Evolutionary conservation across 2,113 vertebrate species (phyloP).

Genomic region (Rhabdomys dilectus): DNA sequence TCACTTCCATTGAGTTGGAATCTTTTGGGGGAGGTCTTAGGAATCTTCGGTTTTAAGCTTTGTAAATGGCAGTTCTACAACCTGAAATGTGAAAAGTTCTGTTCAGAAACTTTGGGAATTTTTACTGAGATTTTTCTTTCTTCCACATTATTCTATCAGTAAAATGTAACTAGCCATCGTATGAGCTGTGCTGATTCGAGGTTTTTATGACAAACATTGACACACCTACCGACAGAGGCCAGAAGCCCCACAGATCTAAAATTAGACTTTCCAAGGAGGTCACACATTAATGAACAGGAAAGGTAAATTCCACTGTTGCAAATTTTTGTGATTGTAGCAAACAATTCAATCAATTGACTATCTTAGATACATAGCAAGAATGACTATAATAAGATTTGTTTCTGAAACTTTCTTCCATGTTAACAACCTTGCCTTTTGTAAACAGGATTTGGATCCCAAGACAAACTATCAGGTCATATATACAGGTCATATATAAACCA

Average conservation of each 20-base stretch:
- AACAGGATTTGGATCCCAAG: conserved; percentile 14
- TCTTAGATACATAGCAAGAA: conserved; percentile 17
- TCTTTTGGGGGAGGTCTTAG: not conserved
- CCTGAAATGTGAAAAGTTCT: conserved; percentile 48
- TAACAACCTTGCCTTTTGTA: conserved; percentile 33
- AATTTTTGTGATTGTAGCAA: conserved; percentile 48
- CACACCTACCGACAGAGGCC: not conserved
- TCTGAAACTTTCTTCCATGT: conserved; percentile 28
- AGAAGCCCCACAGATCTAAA: conserved; percentile 62
- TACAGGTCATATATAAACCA: not conserved
- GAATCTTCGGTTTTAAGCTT: conserved; percentile 41
- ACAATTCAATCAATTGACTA: conserved; percentile 46
- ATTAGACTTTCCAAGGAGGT: conserved; percentile 22
- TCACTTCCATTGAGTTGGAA: not conserved
- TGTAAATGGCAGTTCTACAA: not conserved
- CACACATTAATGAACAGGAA: conserved; percentile 48
- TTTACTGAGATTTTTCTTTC: conserved; percentile 33
- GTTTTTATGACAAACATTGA: conserved; percentile 42
- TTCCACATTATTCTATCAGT: conserved; percentile 56
- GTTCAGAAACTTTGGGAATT: conserved; percentile 27
- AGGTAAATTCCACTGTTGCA: conserved; percentile 55
- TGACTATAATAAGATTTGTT: not conserved
- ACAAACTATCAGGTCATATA: not conserved
- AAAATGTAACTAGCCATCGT: conserved; percentile 61
- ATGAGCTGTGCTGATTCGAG: conserved; percentile 14